Percentiles rank a stretch among this genome's conserved stretches.
phyloP scores from a whole-genome alignment of 2,113 vertebrate species.

The Pavo muticus region DNA sequence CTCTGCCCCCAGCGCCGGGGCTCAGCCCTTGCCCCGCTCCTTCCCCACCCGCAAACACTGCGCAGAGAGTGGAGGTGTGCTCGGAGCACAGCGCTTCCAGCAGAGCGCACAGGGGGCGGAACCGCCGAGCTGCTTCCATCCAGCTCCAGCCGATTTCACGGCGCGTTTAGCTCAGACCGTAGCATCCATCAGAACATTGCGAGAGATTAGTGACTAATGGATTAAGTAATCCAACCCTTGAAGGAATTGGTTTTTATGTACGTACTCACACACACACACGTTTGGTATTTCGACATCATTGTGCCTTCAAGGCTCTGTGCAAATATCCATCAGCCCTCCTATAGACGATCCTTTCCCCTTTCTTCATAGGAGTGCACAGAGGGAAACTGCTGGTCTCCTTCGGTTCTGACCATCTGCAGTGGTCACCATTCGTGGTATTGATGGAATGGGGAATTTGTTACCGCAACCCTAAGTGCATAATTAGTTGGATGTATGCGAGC shows the following conservation, averaged over 20 bases:
- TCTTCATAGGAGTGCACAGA: not conserved
- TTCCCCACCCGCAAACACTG: not conserved
- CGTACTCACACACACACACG: not conserved
- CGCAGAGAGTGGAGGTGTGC: not conserved
- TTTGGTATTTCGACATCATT: conserved; percentile 4
- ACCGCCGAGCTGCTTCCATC: conserved; percentile 1
- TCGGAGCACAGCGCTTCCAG: conserved; percentile 15
- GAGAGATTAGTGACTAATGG: conserved; percentile 69
- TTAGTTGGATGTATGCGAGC: not conserved
- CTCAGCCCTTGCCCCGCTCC: not conserved
- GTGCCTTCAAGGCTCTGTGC: conserved; percentile 37
- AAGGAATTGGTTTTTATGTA: conserved; percentile 66
- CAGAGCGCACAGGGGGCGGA: not conserved
- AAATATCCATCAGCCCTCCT: conserved; percentile 19
- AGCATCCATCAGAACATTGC: conserved; percentile 54
- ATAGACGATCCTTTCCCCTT: not conserved
- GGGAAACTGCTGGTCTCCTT: not conserved
- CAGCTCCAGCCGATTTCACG: conserved; percentile 55
- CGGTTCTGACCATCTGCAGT: not conserved
- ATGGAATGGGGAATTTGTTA: not conserved
- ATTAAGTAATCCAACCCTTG: conserved; percentile 68
- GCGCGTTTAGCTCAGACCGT: conserved; percentile 54
- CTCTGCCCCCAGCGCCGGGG: not conserved
- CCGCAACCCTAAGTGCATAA: not conserved
- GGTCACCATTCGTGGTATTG: not conserved